Evolutionary conservation across 2,888 invertebrate species (phyloP), one percentile per base, ranked within the genome.

Genomic region (Beris morrisii): DNA sequence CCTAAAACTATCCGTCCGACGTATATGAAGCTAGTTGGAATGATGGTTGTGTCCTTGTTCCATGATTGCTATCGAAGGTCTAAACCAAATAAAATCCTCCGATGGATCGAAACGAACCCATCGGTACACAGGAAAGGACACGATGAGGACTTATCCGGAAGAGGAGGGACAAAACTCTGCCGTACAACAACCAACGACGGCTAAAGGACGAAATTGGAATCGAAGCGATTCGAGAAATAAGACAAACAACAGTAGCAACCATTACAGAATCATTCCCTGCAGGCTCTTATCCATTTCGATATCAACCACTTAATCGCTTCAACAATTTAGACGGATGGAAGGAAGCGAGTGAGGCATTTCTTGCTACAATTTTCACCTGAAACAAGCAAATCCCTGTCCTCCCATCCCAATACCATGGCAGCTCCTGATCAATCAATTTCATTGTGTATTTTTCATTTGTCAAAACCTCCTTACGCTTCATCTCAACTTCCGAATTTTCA

Each of bases 221-320:
- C 44, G 31, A 7, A n/a, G 38, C 32, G 61, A 61, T 52, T 32
- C 61, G 38, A 59, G 53, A 58, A 58, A 58, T 58, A 67, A 67
- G 48, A 58, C 57, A 67, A 67, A 67, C 67, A 63, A 67, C 57
- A 12, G 43, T 32, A 59, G 48, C 48, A 59, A 5, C n/a, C 48
- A 64, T 63, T 48, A 43, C 56, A 61, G 61, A 52, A 61, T 52
- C 22, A 61, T 52, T 22, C 67, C 57, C 59, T 15, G 53, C 31
- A 55, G 64, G 43, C 55, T 53, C 64, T 67, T 59, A 58, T 64
- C 64, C 64, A 67, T 48, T 59, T 67, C 64, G 59, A 64, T 67
- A 67, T 67, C 64, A 64, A 59, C 67, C 67, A 67, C 64, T 67
- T 67, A 67, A 67, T 67, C 64, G 67, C 64, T 64, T 65, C 67